Evolutionary conservation across 2,888 invertebrate genomes (phyloP).

Genomic region (Cloeon dipterum): DNA sequence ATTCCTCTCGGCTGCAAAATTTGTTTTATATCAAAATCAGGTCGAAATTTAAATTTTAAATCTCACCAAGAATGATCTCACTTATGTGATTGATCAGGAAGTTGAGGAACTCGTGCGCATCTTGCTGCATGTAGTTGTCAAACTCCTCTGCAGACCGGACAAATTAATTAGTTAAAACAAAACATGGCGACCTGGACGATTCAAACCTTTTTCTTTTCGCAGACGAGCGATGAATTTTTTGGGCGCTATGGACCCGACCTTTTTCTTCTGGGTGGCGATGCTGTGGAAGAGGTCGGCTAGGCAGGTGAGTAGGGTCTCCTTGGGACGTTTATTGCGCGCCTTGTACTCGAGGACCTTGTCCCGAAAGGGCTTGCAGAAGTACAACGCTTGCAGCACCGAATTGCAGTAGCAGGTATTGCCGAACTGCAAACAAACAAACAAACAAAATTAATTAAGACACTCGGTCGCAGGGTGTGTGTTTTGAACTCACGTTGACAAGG

Average conservation of each 20-base stretch:
- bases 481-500: constrained; percentile 78
- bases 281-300: constrained; percentile 96
- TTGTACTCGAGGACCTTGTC: constrained; percentile 98
- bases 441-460: not conserved
- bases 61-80: constrained; percentile 79
- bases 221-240: constrained; percentile 97
- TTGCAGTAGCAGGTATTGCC: constrained; percentile 99
- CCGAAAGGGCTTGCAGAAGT: constrained; percentile 97
- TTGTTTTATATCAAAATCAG: constrained; percentile 1
- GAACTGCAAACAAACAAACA: constrained; percentile 41
- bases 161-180: constrained; percentile 9
- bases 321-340: constrained; percentile 81
- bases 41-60: not conserved
- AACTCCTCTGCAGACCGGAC: constrained; percentile 63
- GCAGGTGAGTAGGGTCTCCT: constrained; percentile 93
- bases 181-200: too few species aligned
- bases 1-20: constrained; percentile 42
- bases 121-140: constrained; percentile 99
- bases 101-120: constrained; percentile 99
- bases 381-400: constrained; percentile 95
- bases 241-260: constrained; percentile 97
- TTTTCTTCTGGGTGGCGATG: constrained; percentile 99
- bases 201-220: constrained; percentile 85
- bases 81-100: constrained; percentile 97
- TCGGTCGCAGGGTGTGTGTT: too few species aligned